Evolutionary conservation across 2,113 vertebrate species (phyloP), one percentile per base, ranked within the genome.

Genomic region (Hyaena hyaena): DNA sequence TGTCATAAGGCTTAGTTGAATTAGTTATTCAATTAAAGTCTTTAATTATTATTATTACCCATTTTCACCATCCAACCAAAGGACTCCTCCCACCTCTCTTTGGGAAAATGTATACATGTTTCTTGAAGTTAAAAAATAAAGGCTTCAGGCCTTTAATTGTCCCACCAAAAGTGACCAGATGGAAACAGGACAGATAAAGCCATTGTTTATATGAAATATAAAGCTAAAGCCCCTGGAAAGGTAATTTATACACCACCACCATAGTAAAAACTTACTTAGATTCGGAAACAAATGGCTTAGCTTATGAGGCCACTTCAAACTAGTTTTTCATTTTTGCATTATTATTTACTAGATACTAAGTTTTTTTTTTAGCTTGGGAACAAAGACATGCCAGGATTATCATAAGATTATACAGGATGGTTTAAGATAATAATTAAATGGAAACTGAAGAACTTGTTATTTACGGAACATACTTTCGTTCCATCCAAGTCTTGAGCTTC

Each of bases 401-500:
- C 43, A 68, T 39, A 97, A 82, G 35, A 84, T 2, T 11, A 2
- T 82, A 28, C 23, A 48, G 79, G 35, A 58, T 90, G 43, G 69
- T 87, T 95, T 97, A 92, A 92, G 96, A 69, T 84, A 95, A 28
- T 63, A 97, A 73, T 66, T 93, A 85, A 91, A 61, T 84, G 71
- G 74, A 96, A 87, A 74, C 21, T 26, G 11, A 86, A 96, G 81
- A 45, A 50, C 69, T 86, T 90, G 14, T 79, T 96, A 63, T 66
- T 93, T 97, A 83, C 61, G 1, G 2, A 94, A 31, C 88, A 0
- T 4, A 16, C 21, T 28, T 5, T 6, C 83, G 33, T 94, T 90
- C 84, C 63, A n/a, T 94, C 17, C 55, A 63, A 61, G 61, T 80
- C 74, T 87, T 66, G 68, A 93, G 69, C 31, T 45, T 61, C 24